These are phyloP conservation scores for Galerucella pusilla DNA, from an alignment of 2,888 invertebrate genomes.

Conservation along the genomic window DNA sequence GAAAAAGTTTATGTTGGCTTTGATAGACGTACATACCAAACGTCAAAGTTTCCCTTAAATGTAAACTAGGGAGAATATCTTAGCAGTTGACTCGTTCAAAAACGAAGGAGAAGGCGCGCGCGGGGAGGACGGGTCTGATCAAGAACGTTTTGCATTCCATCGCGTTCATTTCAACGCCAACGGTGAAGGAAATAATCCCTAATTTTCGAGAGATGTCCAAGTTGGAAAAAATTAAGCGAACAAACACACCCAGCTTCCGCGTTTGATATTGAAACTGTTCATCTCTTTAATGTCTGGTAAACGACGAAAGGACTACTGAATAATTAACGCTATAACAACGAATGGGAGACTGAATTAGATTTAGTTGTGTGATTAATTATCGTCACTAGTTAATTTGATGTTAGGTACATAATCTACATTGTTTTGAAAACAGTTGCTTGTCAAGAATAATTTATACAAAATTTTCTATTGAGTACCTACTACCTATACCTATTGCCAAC, in stretches of 20 bases:
- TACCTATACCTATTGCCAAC: neutral
- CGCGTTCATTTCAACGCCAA: constrained; percentile 8
- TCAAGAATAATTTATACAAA: neutral
- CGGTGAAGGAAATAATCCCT: constrained; percentile 4
- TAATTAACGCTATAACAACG: constrained; percentile 8
- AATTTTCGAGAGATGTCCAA: constrained; percentile 10
- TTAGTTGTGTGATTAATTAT: constrained; percentile 10
- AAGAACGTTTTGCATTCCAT: constrained; percentile 10
- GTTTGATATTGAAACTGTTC: constrained; percentile 11
- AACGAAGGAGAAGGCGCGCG: neutral
- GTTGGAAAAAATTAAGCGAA: constrained; percentile 9
- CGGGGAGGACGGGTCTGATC: neutral
- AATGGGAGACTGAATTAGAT: constrained; percentile 10
- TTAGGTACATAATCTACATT: neutral
- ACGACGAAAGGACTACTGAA: constrained; percentile 2
- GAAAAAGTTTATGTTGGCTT: neutral
- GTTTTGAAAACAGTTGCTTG: neutral
- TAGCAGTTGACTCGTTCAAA: neutral
- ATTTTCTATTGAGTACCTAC: neutral
- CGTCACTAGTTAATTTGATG: constrained; percentile 10
- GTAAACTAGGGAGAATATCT: constrained; percentile 4
- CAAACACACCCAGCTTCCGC: constrained; percentile 1
- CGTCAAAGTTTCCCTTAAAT: constrained; percentile 7
- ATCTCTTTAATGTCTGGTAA: constrained; percentile 7
- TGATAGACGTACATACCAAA: constrained; percentile 3